These are phyloP conservation scores for Ricordea florida DNA, from an alignment of 92 coral and sea anemone species.

Conservation along the genomic window DNA sequence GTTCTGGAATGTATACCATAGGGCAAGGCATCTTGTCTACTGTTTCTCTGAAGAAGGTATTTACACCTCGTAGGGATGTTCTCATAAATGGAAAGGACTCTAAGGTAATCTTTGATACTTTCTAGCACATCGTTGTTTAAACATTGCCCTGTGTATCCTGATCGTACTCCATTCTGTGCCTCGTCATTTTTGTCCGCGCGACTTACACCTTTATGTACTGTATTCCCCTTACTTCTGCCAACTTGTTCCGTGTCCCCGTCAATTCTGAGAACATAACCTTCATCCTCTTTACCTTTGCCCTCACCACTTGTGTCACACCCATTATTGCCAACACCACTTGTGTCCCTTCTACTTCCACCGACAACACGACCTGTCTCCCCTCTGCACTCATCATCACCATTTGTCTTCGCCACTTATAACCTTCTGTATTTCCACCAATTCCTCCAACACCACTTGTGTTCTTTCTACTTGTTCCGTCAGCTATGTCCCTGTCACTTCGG, in stretches of 20 bases:
- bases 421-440: too few species aligned
- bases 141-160: constrained; percentile 3
- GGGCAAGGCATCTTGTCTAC: constrained; percentile 42
- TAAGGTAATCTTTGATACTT: constrained; percentile 37
- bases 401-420: too few species aligned
- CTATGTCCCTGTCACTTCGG: too few species aligned
- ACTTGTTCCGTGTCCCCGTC: neutral
- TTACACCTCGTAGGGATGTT: constrained; percentile 13
- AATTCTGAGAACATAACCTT: constrained; percentile 5
- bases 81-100: constrained; percentile 48
- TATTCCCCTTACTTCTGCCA: neutral
- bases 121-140: constrained; percentile 48
- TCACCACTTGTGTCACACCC: constrained; percentile 5
- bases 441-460: too few species aligned
- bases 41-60: constrained; percentile 20
- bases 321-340: too few species aligned
- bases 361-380: too few species aligned
- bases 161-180: neutral
- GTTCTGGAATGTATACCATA: constrained; percentile 39
- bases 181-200: neutral
- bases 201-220: neutral
- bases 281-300: constrained; percentile 5
- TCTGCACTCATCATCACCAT: too few species aligned
- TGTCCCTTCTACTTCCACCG: too few species aligned
- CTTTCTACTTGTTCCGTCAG: too few species aligned